Conservation (phyloP, 2,888 invertebrate genomes). For the Cryptus armator region DNA sequence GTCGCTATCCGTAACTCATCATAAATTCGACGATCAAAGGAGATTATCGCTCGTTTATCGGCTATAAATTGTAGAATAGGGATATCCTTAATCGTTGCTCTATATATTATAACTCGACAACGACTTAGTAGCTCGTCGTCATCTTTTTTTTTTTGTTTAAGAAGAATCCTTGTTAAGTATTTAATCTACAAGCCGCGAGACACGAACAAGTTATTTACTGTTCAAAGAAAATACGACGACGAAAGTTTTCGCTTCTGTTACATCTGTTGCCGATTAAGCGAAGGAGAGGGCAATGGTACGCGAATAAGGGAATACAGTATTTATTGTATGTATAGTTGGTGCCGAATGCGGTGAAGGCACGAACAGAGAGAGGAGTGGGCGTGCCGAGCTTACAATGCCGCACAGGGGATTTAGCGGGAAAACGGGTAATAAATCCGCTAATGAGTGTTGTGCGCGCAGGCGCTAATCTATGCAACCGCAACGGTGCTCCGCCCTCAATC, state of each 20-base stretch:
- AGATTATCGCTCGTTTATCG: background rate
- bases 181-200: too few species aligned
- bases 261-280: background rate
- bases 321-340: slow-evolving; percentile 23
- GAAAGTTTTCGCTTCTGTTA: background rate
- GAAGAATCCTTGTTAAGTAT: background rate
- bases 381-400: slow-evolving; percentile 64
- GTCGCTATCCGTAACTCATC: slow-evolving; percentile 7
- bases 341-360: slow-evolving; percentile 37
- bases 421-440: slow-evolving; percentile 80
- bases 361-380: slow-evolving; percentile 62
- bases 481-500: slow-evolving; percentile 74
- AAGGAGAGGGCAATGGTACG: background rate
- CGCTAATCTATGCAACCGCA: slow-evolving; percentile 81
- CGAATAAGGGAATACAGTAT: slow-evolving; percentile 16
- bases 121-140: background rate
- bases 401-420: slow-evolving; percentile 73
- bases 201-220: slow-evolving; percentile 25
- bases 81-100: background rate
- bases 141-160: background rate
- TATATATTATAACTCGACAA: background rate
- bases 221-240: slow-evolving; percentile 10
- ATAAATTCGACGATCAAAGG: background rate
- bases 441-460: slow-evolving; percentile 79
- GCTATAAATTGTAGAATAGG: slow-evolving; percentile 1